Percentiles rank a stretch among this genome's conserved stretches.
These are phyloP conservation scores for Dynastes grantii DNA, from an alignment of 2,888 invertebrate species.

Conservation along the genomic window DNA sequence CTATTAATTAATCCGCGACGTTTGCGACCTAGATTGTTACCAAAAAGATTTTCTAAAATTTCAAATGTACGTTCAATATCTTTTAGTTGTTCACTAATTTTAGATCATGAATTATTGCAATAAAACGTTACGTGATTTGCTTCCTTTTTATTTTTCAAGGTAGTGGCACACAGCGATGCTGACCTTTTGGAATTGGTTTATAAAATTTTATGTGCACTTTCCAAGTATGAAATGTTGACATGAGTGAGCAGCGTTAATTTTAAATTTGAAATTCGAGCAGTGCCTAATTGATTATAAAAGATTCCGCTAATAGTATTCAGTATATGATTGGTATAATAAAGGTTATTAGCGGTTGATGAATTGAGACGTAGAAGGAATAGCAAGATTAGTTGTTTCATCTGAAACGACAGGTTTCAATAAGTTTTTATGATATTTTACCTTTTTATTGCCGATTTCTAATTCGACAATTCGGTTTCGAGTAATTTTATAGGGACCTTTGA, in stretches of 20 bases:
- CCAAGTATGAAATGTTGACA: too few relatives aligned
- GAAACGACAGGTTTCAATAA: constrained; percentile 52
- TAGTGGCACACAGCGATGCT: too few relatives aligned
- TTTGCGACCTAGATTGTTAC: too few relatives aligned
- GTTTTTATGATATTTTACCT: constrained; percentile 45
- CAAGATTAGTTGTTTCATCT: constrained; percentile 40
- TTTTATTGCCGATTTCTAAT: constrained; percentile 33
- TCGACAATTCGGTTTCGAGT: background rate
- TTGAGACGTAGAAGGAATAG: background rate
- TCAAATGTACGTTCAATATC: too few relatives aligned
- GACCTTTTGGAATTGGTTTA: too few relatives aligned
- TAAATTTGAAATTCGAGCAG: constrained; percentile 27
- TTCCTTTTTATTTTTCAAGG: too few relatives aligned
- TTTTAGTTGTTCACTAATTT: too few relatives aligned
- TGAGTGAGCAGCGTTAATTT: constrained; percentile 5
- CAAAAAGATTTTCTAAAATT: too few relatives aligned
- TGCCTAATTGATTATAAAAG: constrained; percentile 44
- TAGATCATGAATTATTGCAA: too few relatives aligned
- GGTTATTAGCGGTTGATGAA: background rate
- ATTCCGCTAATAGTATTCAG: constrained; percentile 35
- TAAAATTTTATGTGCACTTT: too few relatives aligned
- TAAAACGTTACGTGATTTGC: too few relatives aligned
- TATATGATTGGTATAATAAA: background rate
- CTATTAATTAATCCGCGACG: too few relatives aligned
- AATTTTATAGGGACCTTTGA: background rate